These are phyloP conservation scores for Dendrolimus houi DNA, from an alignment of 2,888 invertebrate species.

Conservation along the genomic window DNA sequence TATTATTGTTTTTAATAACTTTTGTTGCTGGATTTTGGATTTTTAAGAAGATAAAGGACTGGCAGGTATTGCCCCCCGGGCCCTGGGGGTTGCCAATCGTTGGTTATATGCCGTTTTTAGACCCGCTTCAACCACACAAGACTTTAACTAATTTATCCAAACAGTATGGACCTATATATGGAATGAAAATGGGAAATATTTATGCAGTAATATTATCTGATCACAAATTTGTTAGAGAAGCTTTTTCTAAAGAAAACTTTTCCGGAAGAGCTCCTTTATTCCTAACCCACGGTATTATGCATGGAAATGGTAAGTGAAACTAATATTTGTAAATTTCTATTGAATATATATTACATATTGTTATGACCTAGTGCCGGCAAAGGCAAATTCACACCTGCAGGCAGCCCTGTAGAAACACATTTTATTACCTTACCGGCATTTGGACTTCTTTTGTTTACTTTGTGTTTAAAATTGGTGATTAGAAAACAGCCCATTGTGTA, in stretches of 20 bases:
- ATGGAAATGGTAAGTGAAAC: conserved; percentile 84
- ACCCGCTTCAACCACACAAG: conserved; percentile 81
- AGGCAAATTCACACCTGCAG: no score
- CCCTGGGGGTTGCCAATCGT: conserved; percentile 86
- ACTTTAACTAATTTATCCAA: conserved; percentile 80
- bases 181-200: conserved; percentile 83
- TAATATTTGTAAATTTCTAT: neutral
- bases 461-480: no score
- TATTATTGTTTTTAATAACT: conserved; percentile 37
- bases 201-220: conserved; percentile 88
- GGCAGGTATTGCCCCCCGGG: conserved; percentile 81
- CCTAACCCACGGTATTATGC: conserved; percentile 91
- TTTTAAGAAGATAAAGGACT: conserved; percentile 48
- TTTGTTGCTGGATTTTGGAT: conserved; percentile 47
- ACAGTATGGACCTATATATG: conserved; percentile 85
- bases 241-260: conserved; percentile 83
- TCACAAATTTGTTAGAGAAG: conserved; percentile 81
- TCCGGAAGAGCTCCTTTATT: conserved; percentile 88
- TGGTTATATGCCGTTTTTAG: conserved; percentile 86
- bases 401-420: no score
- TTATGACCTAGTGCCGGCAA: no score
- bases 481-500: no score
- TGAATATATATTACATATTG: no score
- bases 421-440: no score
- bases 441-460: no score